phyloP scores from a whole-genome alignment of 2,113 vertebrate genomes.

The Ramphastos sulfuratus region DNA sequence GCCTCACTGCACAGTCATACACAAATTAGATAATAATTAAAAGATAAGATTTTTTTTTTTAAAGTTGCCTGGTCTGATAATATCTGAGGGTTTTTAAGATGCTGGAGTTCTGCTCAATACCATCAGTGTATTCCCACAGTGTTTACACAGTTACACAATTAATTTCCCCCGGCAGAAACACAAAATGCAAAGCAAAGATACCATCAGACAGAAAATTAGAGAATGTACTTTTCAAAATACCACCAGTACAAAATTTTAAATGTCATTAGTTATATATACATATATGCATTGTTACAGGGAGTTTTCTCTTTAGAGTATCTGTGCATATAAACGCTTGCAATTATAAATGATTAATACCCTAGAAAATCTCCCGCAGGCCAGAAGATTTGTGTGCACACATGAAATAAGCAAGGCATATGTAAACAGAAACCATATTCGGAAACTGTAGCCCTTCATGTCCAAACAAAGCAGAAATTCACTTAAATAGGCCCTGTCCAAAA shows the following conservation, averaged over 20 bases:
- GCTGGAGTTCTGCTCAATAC: neutral
- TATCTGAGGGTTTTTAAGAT: neutral
- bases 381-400: neutral
- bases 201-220: neutral
- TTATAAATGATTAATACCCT: neutral
- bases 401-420: neutral
- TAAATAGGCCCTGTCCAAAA: neutral
- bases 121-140: neutral
- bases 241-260: neutral
- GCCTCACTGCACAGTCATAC: neutral
- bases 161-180: neutral
- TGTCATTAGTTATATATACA: neutral
- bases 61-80: neutral
- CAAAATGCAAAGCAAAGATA: neutral
- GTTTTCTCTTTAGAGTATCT: neutral
- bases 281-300: neutral
- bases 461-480: neutral
- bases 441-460: neutral
- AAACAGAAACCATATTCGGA: slow-evolving; percentile 24
- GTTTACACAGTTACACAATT: neutral
- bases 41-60: too few relatives aligned
- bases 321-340: neutral
- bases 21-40: neutral
- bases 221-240: neutral
- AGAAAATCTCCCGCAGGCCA: neutral